phyloP scores from a whole-genome alignment of 2,113 vertebrate species.

The Sinocyclocheilus maitianheensis region DNA sequence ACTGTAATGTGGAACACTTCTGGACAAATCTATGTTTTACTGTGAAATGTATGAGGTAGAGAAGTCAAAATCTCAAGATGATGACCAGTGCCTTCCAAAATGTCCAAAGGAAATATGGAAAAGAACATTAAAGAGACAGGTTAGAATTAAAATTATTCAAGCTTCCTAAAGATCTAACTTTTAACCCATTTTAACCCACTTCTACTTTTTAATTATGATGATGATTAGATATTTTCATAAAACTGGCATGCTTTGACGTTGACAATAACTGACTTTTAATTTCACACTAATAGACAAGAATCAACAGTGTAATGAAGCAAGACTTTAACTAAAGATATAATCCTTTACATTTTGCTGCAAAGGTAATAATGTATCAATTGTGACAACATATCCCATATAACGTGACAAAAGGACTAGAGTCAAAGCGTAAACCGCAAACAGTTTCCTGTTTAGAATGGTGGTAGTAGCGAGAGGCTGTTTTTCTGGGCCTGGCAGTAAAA shows the following conservation, averaged over 20 bases:
- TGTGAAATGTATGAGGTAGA: constrained; percentile 14
- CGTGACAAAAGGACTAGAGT: not conserved
- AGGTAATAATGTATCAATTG: not conserved
- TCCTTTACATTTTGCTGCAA: not conserved
- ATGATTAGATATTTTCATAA: not conserved
- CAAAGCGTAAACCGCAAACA: not conserved
- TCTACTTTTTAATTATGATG: not conserved
- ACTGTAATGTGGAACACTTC: constrained; percentile 3
- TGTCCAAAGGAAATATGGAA: not conserved
- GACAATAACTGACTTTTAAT: not conserved
- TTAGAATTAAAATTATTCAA: not conserved
- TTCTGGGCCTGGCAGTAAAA: constrained; percentile 21
- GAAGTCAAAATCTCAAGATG: not conserved
- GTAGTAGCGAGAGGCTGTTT: not conserved
- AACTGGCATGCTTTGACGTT: not conserved
- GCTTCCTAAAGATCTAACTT: not conserved
- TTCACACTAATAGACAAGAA: not conserved
- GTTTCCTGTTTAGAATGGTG: not conserved
- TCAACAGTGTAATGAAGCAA: not conserved
- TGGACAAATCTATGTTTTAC: not conserved
- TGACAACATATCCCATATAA: not conserved
- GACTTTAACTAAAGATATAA: not conserved
- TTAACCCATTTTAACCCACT: not conserved
- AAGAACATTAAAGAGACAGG: not conserved
- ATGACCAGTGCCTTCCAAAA: not conserved